Percentiles rank a stretch among this genome's conserved stretches.
These are phyloP conservation scores for Yponomeuta evonymella DNA, from an alignment of 2,888 invertebrate species.

Conservation along the genomic window DNA sequence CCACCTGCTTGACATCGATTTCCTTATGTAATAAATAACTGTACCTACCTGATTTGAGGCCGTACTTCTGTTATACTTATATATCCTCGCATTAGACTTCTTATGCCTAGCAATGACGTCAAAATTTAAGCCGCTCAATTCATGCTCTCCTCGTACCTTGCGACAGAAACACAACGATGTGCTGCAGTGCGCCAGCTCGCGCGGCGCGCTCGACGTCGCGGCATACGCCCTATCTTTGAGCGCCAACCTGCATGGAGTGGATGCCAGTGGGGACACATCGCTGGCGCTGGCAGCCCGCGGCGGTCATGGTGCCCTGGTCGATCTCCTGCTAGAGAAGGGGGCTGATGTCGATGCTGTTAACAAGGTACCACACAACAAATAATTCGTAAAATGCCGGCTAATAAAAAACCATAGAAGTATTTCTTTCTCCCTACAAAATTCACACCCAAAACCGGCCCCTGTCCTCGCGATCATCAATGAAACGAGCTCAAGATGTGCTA, in stretches of 20 bases:
- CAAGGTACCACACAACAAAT: constrained; percentile 68
- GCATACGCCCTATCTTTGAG: constrained; percentile 77
- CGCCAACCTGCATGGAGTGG: constrained; percentile 79
- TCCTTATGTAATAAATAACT: no score
- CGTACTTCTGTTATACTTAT: neutral
- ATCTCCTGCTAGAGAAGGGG: constrained; percentile 79
- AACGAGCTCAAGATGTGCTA: no score
- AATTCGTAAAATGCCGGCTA: no score
- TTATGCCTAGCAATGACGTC: neutral
- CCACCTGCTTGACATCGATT: no score
- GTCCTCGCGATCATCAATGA: no score
- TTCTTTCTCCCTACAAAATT: no score
- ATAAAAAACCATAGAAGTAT: no score
- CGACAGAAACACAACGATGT: constrained; percentile 81
- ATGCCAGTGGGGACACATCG: constrained; percentile 83
- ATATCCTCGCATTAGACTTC: neutral
- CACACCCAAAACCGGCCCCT: no score
- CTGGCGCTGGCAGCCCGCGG: constrained; percentile 85
- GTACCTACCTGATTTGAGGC: neutral
- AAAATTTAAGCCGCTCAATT: neutral
- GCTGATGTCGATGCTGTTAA: constrained; percentile 81
- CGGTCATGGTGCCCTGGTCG: constrained; percentile 81
- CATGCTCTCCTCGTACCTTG: constrained; percentile 26
- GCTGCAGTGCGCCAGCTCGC: constrained; percentile 85
- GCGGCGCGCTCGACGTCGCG: constrained; percentile 75